Evolutionary conservation across 2,113 vertebrate species (phyloP), one percentile per base, ranked within the genome.

Genomic region (Pyxicephalus adspersus): DNA sequence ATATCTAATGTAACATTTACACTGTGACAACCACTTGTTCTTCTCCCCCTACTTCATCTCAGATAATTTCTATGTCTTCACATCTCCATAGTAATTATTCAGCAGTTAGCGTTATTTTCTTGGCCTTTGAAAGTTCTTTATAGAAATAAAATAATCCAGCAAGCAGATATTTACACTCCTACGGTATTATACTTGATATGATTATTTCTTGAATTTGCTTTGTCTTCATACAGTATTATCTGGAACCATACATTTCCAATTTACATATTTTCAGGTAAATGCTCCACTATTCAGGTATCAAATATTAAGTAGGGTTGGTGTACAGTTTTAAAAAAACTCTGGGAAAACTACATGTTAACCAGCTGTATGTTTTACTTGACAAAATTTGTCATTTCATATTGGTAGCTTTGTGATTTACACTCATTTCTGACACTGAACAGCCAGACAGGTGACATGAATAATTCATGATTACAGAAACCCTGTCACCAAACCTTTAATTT

Each of bases 121-220:
- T 72, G 25, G 19, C 28, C 70, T 72, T 72, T 72, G 52, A 72
- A 57, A 55, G 52, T 55, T 72, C 52, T 72, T 72, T 31, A 22
- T 26, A 25, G 22, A 19, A 51, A 51, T 25, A 51, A 17, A 70
- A 23, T 26, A 51, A 50, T 52, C 66, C 45, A 25, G 38, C 38
- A 52, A 51, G 66, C 26, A 70, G 38, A 70, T 52, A 70, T 70
- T 52, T 70, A 70, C 25, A 52, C 45, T 70, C 23, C 18, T 6
- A n/a, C n/a, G n/a, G n/a, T n/a, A 52, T 70, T 70, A 70, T 52
- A 45, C 38, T 45, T 8, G 11, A 50, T 52, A 70, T 52, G 67
- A 70, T 18, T 28, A 52, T 52, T 52, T 52, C 45, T 51, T 19
- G 2, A 16, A 52, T 52, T 70, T 52, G 26, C 45, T 6, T 16